Base-by-base conservation (phyloP, 2,113 vertebrate genomes). In the Heterotilapia buettikoferi region DNA sequence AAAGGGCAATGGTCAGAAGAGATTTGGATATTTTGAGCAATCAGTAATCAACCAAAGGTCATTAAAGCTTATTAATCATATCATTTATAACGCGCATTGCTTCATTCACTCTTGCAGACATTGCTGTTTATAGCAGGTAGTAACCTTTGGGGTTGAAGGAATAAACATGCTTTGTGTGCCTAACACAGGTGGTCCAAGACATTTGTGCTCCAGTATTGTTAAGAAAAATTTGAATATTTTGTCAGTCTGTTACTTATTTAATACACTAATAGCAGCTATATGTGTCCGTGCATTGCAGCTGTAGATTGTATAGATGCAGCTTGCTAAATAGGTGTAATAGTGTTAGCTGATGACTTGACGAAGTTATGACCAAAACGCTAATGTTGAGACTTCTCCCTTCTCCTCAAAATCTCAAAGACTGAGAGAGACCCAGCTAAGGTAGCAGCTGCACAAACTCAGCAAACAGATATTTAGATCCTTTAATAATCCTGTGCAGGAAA, bases 401-500 rank as follows among this genome's bases (percentile, higher is more conserved):
- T 16, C 19, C 16, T 52, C 4, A n/a, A 52, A 52, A 19, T 52
- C 50, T 68, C 33, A 14, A 13, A 68, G 19, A 12, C 63, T 13
- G 33, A 9, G 19, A 2, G 33, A 68, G 63, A 38, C 63, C 19
- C 21, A 38, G 6, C 33, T 38, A 38, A 66, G 0, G 18, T 68
- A 68, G 33, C 63, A 40, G 63, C 6, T 68, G 19, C 19, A 68
- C 63, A 13, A 40, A 68, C 33, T 40, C 33, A 68, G 33, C 6
- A 38, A 66, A 66, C 33, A 66, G 61, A 38, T 66, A 0, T 12
- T 33, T 38, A n/a, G 33, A 66, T 38, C 18, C 31, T 66, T 36
- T 66, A 63, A 36, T 66, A n/a, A 36, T 36, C 31, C 61, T 66
- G 31, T 0, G 61, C 0, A 0, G 61, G 36, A 38, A n/a, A 36